These are phyloP conservation scores for Andrena marginata DNA, from an alignment of 2,888 invertebrate genomes.

Conservation along the genomic window DNA sequence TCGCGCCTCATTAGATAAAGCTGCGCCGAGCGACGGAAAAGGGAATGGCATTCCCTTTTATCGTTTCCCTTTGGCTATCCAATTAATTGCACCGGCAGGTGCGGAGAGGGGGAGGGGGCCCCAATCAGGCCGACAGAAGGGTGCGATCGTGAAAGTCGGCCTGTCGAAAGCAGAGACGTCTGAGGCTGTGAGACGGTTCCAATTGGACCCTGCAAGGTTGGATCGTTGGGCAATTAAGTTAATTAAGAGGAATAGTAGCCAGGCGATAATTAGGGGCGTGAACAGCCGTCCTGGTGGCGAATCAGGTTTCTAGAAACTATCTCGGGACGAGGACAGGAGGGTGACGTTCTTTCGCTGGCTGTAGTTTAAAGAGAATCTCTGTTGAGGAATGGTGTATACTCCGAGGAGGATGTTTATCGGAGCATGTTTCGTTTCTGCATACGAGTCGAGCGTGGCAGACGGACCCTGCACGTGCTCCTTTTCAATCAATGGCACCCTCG, in stretches of 20 bases:
- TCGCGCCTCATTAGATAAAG: constrained; percentile 55
- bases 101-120: not conserved
- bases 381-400: not conserved
- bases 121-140: constrained; percentile 60
- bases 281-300: not conserved
- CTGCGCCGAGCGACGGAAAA: constrained; percentile 58
- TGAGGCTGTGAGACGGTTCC: constrained; percentile 14
- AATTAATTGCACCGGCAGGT: constrained; percentile 58
- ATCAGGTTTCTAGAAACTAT: constrained; percentile 2
- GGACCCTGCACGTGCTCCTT: constrained; percentile 56
- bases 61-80: constrained; percentile 58
- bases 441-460: constrained; percentile 7
- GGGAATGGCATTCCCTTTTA: constrained; percentile 70
- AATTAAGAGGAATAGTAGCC: constrained; percentile 67
- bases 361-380: not conserved
- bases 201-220: not conserved
- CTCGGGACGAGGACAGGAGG: not conserved
- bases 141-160: constrained; percentile 56
- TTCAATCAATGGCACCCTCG: constrained; percentile 68
- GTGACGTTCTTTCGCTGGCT: not conserved
- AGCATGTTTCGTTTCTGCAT: constrained; percentile 5
- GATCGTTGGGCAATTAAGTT: constrained; percentile 64
- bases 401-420: not conserved
- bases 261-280: constrained; percentile 57
- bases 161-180: constrained; percentile 51